phyloP scores from a whole-genome alignment of 2,797 vertebrate species.

The Acanthopagrus latus region DNA sequence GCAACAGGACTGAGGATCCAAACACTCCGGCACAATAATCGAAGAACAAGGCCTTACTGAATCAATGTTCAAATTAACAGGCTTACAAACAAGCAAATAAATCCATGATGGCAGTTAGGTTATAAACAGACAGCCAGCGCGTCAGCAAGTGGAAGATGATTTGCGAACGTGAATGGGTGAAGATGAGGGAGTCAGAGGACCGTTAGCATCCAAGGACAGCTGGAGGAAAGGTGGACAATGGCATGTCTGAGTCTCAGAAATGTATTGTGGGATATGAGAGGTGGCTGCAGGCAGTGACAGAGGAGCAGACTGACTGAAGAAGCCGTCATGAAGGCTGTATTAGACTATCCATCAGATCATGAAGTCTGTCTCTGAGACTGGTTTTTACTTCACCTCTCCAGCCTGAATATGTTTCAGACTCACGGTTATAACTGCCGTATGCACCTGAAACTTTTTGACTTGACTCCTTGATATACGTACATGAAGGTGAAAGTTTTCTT shows the following conservation, averaged over 20 bases:
- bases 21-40: background rate
- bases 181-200: background rate
- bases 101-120: background rate
- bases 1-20: background rate
- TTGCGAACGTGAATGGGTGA: background rate
- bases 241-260: no score
- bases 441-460: no score
- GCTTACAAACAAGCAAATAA: background rate
- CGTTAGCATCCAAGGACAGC: background rate
- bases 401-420: no score
- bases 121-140: background rate
- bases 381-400: no score
- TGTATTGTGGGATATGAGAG: background rate
- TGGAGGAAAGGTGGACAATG: background rate
- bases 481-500: background rate
- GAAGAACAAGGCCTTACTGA: background rate
- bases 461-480: background rate
- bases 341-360: background rate
- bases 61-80: conserved; percentile 6
- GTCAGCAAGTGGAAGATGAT: background rate
- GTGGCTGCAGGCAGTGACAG: no score
- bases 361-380: background rate
- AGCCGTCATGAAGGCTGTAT: no score
- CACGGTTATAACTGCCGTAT: background rate
- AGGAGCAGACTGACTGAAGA: no score